Evolutionary conservation across 2,888 invertebrate species (phyloP).

Genomic region (Tipula helvola): DNA sequence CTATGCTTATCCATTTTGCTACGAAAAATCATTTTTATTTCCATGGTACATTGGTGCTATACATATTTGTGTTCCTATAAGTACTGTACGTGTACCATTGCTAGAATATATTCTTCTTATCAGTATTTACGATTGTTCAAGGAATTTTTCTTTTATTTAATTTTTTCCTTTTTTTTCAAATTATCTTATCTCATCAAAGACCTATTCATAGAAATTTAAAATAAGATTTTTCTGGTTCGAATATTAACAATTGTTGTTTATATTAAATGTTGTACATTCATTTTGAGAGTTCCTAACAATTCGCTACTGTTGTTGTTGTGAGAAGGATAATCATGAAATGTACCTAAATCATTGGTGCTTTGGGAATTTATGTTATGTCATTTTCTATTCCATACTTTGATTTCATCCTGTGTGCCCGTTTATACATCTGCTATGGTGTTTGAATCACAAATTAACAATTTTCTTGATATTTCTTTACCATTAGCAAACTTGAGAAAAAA

Average conservation of each 20-base stretch:
- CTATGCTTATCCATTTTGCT: not conserved
- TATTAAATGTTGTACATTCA: not conserved
- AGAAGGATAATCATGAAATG: constrained; percentile 4
- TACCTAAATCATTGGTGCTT: not conserved
- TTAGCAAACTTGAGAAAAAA: not conserved
- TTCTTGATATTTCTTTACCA: not conserved
- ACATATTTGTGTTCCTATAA: not conserved
- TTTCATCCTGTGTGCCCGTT: not conserved
- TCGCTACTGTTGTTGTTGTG: not conserved
- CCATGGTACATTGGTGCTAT: not conserved
- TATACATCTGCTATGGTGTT: not conserved
- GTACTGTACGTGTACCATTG: not conserved
- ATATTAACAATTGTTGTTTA: not conserved
- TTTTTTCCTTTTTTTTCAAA: not conserved
- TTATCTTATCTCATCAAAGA: constrained; percentile 4
- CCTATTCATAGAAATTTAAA: not conserved
- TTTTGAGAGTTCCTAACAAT: not conserved
- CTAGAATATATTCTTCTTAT: not conserved
- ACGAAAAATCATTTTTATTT: not conserved
- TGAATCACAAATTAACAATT: not conserved
- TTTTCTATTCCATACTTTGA: not conserved
- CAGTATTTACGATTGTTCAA: not conserved
- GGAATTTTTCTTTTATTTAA: too few species aligned
- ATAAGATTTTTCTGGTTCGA: not conserved
- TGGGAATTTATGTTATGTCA: not conserved